Conservation (phyloP, 2,797 vertebrate genomes). For the Hafferia zeledoni region DNA sequence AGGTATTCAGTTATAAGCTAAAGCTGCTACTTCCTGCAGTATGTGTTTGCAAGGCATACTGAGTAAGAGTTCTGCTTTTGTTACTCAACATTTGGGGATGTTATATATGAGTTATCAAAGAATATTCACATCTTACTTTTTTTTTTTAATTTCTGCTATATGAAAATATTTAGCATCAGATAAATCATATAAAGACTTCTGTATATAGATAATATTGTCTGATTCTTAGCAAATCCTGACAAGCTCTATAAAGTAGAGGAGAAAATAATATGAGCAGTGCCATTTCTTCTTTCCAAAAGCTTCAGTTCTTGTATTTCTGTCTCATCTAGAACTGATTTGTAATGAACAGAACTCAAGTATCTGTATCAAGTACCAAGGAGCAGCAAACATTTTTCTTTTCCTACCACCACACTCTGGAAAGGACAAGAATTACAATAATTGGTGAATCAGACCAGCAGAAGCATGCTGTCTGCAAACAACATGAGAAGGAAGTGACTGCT, state of each 20-base stretch:
- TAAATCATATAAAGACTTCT: not conserved
- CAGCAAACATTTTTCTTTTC: not conserved
- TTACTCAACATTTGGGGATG: not conserved
- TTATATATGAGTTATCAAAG: not conserved
- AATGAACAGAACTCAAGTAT: not conserved
- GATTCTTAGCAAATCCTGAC: not conserved
- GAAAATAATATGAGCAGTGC: not conserved
- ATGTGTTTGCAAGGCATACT: not conserved
- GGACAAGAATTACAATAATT: not conserved
- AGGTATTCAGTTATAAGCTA: not conserved
- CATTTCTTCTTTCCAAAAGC: not conserved
- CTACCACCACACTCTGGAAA: not conserved
- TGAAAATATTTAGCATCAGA: not conserved
- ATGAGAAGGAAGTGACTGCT: not conserved
- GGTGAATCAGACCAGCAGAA: not conserved
- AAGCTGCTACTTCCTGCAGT: not conserved
- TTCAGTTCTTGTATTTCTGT: not conserved
- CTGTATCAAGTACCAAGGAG: not conserved
- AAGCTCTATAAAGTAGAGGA: not conserved
- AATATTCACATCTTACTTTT: not conserved
- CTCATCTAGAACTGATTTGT: not conserved
- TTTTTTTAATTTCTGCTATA: accelerated
- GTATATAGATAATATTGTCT: no score
- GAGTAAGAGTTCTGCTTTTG: not conserved
- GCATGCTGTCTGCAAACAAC: not conserved